Evolutionary conservation across 2,797 vertebrate genomes (phyloP).

Genomic region (Chelidonichthys spinosus): DNA sequence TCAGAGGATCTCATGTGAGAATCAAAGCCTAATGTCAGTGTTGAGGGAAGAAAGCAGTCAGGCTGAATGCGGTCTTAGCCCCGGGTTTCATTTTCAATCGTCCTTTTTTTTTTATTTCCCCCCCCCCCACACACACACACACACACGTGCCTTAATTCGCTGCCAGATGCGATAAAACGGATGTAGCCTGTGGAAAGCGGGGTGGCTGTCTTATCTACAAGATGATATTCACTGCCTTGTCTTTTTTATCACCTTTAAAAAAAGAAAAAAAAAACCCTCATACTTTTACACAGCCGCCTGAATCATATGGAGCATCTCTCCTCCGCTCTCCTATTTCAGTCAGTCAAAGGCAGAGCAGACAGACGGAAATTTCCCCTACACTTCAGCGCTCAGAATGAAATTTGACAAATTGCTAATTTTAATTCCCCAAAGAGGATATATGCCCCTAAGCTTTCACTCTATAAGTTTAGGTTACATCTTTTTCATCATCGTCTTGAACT

Average conservation of each 20-base stretch:
- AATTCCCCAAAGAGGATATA: conserved; percentile 62
- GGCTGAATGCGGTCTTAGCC: conserved; percentile 84
- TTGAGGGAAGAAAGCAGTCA: conserved; percentile 82
- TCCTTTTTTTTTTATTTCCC: conserved; percentile 58
- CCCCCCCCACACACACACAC: neutral
- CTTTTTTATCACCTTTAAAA: conserved; percentile 87
- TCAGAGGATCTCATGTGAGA: conserved; percentile 87
- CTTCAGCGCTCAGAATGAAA: conserved; percentile 67
- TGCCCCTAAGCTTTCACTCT: conserved; percentile 61
- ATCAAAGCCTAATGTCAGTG: conserved; percentile 85
- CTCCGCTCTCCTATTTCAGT: conserved; percentile 58
- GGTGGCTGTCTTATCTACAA: conserved; percentile 85
- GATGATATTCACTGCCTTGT: conserved; percentile 83
- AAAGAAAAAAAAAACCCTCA: conserved; percentile 72
- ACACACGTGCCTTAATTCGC: conserved; percentile 87
- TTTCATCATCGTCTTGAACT: conserved; percentile 61
- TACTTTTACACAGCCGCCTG: conserved; percentile 83
- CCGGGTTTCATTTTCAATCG: conserved; percentile 86
- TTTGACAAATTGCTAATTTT: conserved; percentile 79
- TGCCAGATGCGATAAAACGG: conserved; percentile 87
- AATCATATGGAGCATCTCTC: conserved; percentile 70
- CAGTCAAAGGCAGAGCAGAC: conserved; percentile 57
- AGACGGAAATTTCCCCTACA: conserved; percentile 64
- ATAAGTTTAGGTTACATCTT: conserved; percentile 63
- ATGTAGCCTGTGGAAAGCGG: conserved; percentile 84